Evolutionary conservation across 2,797 vertebrate genomes (phyloP), one percentile per base, ranked within the genome.

Genomic region (Aplochiton taeniatus): DNA sequence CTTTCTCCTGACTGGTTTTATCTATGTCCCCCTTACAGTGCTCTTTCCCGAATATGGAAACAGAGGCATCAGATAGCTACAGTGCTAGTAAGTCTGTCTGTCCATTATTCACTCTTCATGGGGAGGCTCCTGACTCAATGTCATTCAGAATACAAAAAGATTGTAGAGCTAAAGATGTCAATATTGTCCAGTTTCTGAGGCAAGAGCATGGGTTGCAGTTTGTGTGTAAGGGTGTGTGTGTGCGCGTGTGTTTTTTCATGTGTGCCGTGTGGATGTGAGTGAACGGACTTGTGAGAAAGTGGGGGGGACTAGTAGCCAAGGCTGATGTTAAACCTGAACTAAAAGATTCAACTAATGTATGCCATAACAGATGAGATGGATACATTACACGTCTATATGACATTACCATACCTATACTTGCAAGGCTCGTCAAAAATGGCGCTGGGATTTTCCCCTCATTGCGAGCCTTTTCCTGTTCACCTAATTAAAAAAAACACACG

Each of bases 31-130:
- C 73, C 68, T 51, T 66, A 92, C 90, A 75, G 93, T 98, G 96
- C 82, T 83, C 89, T 93, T 93, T 93, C 90, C 89, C 88, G 91
- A 93, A 90, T 91, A 92, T 85, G 79, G 86, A 89, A 83, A 92
- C 90, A 88, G 91, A 91, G 79, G 70, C 83, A 63, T 58, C 86
- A 0, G 82, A 87, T 81, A 87, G 72, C 73, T 88, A 85, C 84
- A 75, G 76, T 82, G 73, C 87, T 13, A 90, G 93, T 94, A 92
- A 94, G 93, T 90, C 53, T 51, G 58, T 14, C 20, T 8, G 42
- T 53, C 20, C 10, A 17, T 52, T 16, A n/a, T 19, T 60, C 18
- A 19, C 16, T 5, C 8, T 49, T 16, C 20, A 19, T 20, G 14
- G 20, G 11, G 13, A 2, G 10, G 0, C 31, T 58, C 14, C 14